These are phyloP conservation scores for Anoura caudifer DNA, from an alignment of 2,113 vertebrate species.

Conservation along the genomic window DNA sequence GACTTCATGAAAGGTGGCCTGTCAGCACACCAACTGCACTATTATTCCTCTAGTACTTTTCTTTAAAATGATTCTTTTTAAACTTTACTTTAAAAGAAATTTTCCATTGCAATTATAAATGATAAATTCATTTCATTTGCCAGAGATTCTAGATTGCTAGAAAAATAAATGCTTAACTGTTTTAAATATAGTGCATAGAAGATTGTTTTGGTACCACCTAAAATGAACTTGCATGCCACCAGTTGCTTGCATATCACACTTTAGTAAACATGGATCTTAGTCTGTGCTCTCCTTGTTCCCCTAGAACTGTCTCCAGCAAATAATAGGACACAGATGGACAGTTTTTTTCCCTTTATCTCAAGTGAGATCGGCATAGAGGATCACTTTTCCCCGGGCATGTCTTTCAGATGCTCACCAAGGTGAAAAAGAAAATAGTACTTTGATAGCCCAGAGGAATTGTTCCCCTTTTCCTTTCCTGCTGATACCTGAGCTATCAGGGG, in stretches of 20 bases:
- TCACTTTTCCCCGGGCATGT: constrained; percentile 54
- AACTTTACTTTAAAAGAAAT: constrained; percentile 1
- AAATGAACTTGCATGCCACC: not conserved
- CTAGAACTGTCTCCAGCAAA: not conserved
- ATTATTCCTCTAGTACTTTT: not conserved
- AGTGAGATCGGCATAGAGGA: constrained; percentile 35
- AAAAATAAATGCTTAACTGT: not conserved
- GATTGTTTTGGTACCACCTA: not conserved
- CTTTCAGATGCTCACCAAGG: constrained; percentile 67
- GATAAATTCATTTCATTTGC: not conserved
- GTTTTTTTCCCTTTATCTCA: constrained; percentile 11
- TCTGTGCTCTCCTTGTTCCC: not conserved
- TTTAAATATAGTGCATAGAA: not conserved
- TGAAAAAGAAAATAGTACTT: constrained; percentile 59
- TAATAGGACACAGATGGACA: not conserved
- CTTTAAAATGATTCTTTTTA: not conserved
- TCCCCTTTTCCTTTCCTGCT: constrained; percentile 35
- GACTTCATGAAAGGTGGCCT: not conserved
- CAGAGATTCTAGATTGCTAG: not conserved
- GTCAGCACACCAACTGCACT: not conserved
- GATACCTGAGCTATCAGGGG: constrained; percentile 36
- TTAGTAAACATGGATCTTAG: not conserved
- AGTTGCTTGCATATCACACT: not conserved
- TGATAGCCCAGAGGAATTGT: constrained; percentile 52
- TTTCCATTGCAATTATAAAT: constrained; percentile 14